Percentiles rank a stretch among this genome's conserved stretches.
Conservation (phyloP, 92 coral and sea anemone species). For the Bergia sp. region DNA sequence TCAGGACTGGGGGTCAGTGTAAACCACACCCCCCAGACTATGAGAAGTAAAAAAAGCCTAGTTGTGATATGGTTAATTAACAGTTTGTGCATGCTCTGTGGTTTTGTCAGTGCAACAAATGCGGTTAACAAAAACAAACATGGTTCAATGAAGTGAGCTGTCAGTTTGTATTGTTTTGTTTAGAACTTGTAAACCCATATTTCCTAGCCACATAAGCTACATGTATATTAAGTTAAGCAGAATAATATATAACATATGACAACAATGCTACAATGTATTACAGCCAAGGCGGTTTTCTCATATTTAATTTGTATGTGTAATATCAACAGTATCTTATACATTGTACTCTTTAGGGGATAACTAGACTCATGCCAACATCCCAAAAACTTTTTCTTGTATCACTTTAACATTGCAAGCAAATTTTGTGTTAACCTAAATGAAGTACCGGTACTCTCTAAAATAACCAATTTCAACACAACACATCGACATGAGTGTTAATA, state of each 20-base stretch:
- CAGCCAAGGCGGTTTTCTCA: background rate
- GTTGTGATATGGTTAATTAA: background rate
- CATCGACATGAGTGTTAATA: background rate
- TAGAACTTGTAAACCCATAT: background rate
- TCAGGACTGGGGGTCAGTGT: background rate
- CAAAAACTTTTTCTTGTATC: background rate
- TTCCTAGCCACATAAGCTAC: background rate
- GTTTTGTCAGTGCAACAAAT: slow-evolving; percentile 1
- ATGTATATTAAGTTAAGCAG: background rate
- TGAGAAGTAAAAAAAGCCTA: background rate
- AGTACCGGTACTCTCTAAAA: background rate
- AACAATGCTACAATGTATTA: background rate
- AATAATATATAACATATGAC: background rate
- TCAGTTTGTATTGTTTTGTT: slow-evolving; percentile 2
- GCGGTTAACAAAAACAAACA: background rate
- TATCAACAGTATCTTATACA: background rate
- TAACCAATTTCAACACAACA: background rate
- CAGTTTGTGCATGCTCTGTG: background rate
- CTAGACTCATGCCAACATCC: background rate
- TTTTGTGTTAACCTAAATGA: background rate
- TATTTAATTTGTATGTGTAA: background rate
- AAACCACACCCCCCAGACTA: slow-evolving; percentile 2
- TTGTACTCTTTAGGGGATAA: slow-evolving; percentile 4
- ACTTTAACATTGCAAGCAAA: background rate
- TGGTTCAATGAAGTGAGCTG: slow-evolving; percentile 1